Evolutionary conservation across 2,888 invertebrate genomes (phyloP).

Genomic region (Liopterus haemorrhoidalis): DNA sequence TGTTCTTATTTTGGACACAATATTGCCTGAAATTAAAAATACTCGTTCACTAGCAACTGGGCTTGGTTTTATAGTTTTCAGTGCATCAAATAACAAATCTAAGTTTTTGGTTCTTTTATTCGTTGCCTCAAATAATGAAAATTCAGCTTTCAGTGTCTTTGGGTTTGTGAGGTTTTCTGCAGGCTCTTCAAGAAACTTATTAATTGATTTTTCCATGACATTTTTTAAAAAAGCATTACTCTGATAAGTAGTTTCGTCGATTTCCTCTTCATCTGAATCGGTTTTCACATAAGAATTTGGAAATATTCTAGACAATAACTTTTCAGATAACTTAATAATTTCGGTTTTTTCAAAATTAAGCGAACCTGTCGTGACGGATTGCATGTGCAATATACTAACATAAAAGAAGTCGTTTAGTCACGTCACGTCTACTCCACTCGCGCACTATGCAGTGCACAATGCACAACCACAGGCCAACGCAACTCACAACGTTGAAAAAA

Average conservation of each 20-base stretch:
- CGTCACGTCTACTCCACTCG: no score
- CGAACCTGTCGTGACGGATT: no score
- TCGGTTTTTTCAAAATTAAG: no score
- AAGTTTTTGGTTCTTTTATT: conserved; percentile 20
- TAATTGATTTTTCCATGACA: conserved; percentile 21
- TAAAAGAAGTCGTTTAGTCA: no score
- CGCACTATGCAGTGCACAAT: no score
- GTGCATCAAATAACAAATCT: no score
- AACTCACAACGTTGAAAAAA: no score
- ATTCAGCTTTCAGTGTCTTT: no score
- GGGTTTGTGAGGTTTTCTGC: conserved; percentile 17
- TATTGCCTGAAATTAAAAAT: conserved; percentile 22
- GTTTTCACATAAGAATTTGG: conserved; percentile 19
- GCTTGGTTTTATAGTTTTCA: conserved; percentile 21
- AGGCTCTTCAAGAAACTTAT: conserved; percentile 16
- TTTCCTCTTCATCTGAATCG: conserved; percentile 12
- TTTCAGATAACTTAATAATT: no score
- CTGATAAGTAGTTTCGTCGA: conserved; percentile 20
- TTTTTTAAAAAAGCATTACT: conserved; percentile 22
- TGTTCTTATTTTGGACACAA: conserved; percentile 25
- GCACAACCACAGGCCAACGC: no score
- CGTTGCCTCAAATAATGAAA: conserved; percentile 22
- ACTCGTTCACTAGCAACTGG: no score
- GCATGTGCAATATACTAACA: no score
- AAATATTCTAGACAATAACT: conserved; percentile 16